Conservation (phyloP, 2,113 vertebrate species). For the Indicator maculatus region DNA sequence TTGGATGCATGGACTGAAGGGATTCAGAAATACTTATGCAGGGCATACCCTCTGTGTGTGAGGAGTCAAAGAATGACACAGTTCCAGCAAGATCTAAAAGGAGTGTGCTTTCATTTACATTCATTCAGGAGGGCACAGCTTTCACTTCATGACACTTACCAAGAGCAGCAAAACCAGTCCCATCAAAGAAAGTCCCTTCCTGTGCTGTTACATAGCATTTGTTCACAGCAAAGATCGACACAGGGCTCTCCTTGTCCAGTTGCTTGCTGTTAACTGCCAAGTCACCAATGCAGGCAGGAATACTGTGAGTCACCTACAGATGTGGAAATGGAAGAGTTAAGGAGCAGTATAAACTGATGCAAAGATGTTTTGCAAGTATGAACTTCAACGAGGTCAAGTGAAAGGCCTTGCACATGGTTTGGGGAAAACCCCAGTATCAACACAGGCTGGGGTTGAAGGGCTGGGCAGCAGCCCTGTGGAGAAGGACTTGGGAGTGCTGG, state of each 20-base stretch:
- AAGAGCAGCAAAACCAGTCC: constrained; percentile 87
- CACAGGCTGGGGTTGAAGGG: too few species aligned
- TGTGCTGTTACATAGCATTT: constrained; percentile 84
- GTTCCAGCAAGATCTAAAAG: not conserved
- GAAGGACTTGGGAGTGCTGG: too few species aligned
- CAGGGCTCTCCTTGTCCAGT: constrained; percentile 69
- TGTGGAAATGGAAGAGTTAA: not conserved
- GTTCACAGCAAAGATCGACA: constrained; percentile 74
- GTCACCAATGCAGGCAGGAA: constrained; percentile 84
- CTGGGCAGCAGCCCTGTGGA: too few species aligned
- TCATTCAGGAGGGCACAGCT: not conserved
- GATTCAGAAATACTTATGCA: not conserved
- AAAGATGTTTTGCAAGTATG: not conserved
- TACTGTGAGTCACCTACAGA: constrained; percentile 84
- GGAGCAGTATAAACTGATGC: not conserved
- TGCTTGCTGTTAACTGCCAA: constrained; percentile 80
- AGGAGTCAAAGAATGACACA: not conserved
- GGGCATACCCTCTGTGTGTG: not conserved
- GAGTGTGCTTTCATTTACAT: not conserved
- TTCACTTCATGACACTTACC: constrained; percentile 71
- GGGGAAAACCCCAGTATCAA: too few species aligned
- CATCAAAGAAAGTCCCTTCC: constrained; percentile 89
- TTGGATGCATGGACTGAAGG: not conserved
- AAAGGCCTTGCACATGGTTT: too few species aligned
- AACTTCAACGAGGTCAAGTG: too few species aligned